Conservation (phyloP, 1,140 invertebrate genomes). For the Neelides sp. region DNA sequence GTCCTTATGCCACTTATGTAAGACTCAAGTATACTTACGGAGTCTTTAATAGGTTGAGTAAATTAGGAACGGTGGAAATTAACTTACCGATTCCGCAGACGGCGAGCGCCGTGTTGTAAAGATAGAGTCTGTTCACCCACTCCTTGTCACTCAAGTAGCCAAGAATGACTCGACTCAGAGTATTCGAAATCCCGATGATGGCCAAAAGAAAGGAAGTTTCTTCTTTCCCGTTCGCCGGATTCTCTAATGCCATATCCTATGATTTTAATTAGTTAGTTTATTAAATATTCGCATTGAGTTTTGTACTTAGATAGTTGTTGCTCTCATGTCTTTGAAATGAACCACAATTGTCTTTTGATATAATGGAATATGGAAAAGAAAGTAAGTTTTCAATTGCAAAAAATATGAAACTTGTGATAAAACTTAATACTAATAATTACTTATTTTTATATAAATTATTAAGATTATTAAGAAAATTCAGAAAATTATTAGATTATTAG, state of each 20-base stretch:
- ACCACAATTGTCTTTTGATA: too few relatives aligned
- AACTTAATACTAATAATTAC: conserved; percentile 24
- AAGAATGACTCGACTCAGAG: conserved; percentile 51
- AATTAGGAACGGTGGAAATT: not conserved
- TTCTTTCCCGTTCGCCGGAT: conserved; percentile 44
- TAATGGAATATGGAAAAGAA: too few relatives aligned
- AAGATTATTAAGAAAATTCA: conserved; percentile 1
- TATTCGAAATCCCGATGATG: conserved; percentile 54
- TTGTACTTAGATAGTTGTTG: too few relatives aligned
- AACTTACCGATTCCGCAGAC: conserved; percentile 66
- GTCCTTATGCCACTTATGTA: too few relatives aligned
- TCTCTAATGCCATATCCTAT: conserved; percentile 28
- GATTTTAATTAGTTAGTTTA: conserved; percentile 8
- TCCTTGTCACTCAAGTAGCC: conserved; percentile 75
- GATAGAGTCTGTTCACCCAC: conserved; percentile 68
- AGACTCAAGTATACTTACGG: not conserved
- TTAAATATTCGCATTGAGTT: too few relatives aligned
- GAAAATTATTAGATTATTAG: not conserved
- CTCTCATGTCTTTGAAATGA: too few relatives aligned
- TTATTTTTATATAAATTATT: not conserved
- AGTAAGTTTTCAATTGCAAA: too few relatives aligned
- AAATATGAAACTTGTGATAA: too few relatives aligned
- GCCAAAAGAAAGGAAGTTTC: conserved; percentile 54
- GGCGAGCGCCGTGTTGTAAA: conserved; percentile 78
- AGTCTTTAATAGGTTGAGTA: conserved; percentile 14